Conservation (phyloP, 2,113 vertebrate species). For the Megaleporinus macrocephalus region DNA sequence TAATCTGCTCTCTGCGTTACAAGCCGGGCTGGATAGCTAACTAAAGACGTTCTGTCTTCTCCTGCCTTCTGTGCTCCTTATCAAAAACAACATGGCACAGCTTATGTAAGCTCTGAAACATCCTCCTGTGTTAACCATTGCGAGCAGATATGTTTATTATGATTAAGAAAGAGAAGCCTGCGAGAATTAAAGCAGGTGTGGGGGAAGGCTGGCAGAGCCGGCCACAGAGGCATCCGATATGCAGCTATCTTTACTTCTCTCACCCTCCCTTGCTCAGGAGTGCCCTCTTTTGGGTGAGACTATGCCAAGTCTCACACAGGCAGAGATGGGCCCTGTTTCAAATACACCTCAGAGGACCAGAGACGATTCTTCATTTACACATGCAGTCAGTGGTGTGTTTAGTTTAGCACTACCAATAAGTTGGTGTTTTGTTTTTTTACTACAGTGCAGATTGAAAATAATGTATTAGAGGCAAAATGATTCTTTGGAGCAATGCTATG, state of each 20-base stretch:
- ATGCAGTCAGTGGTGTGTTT: not conserved
- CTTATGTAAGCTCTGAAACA: conserved; percentile 37
- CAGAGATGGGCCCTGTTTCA: not conserved
- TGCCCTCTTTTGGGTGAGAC: not conserved
- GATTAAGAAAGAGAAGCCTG: conserved; percentile 23
- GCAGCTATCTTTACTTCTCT: conserved; percentile 4
- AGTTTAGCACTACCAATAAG: not conserved
- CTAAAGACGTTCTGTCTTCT: conserved; percentile 14
- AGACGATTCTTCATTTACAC: conserved; percentile 9
- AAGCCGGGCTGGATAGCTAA: conserved; percentile 3
- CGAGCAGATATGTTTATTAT: conserved; percentile 32
- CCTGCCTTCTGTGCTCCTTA: not conserved
- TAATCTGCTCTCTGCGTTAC: conserved; percentile 52
- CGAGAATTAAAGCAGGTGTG: conserved; percentile 30
- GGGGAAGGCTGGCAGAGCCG: conserved; percentile 19
- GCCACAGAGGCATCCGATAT: conserved; percentile 1
- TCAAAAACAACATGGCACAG: conserved; percentile 23
- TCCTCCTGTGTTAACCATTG: conserved; percentile 37
- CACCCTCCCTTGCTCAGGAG: not conserved
- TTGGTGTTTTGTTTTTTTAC: too few relatives aligned
- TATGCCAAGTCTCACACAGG: conserved; percentile 34
- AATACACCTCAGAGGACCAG: conserved; percentile 13
- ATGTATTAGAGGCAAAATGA: too few relatives aligned
- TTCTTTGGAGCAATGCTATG: too few relatives aligned
- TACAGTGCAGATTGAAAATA: too few relatives aligned